Percentiles rank a stretch among this genome's conserved stretches.
Evolutionary conservation across 2,888 invertebrate genomes (phyloP).

Genomic region (Zelleria hepariella): DNA sequence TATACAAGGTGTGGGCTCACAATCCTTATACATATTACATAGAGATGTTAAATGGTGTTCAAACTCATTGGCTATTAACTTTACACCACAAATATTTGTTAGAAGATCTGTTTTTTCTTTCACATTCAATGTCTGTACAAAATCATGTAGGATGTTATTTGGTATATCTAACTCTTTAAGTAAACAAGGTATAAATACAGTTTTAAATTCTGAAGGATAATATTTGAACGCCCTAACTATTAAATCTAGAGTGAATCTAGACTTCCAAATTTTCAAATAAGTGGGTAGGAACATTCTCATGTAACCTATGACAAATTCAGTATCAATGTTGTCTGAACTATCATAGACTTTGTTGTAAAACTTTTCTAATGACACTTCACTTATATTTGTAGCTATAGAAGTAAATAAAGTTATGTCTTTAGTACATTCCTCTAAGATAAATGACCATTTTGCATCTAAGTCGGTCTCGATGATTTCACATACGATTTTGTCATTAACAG

Average conservation of each 20-base stretch:
- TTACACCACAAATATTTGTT: slow-evolving; percentile 19
- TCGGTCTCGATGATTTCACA: slow-evolving; percentile 28
- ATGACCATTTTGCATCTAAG: slow-evolving; percentile 19
- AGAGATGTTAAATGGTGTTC: slow-evolving; percentile 32
- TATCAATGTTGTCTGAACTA: slow-evolving; percentile 13
- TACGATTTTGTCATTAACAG: neutral
- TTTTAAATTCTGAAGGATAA: slow-evolving; percentile 24
- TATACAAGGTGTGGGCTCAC: slow-evolving; percentile 25
- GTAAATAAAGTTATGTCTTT: slow-evolving; percentile 22
- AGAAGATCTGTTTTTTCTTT: slow-evolving; percentile 24
- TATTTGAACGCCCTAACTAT: slow-evolving; percentile 26
- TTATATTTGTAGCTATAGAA: neutral
- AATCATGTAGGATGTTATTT: slow-evolving; percentile 32
- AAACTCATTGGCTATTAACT: slow-evolving; percentile 29
- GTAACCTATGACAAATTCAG: slow-evolving; percentile 22
- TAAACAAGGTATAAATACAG: slow-evolving; percentile 22
- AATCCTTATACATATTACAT: slow-evolving; percentile 35
- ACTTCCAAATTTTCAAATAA: slow-evolving; percentile 30
- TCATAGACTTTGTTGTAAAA: slow-evolving; percentile 29
- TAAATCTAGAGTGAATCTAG: slow-evolving; percentile 31
- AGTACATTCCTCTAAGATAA: slow-evolving; percentile 25
- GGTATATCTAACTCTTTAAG: slow-evolving; percentile 30
- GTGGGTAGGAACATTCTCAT: slow-evolving; percentile 27
- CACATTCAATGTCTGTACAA: slow-evolving; percentile 22
- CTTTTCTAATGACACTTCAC: slow-evolving; percentile 23